Conservation (phyloP, 2,888 invertebrate species). For the Drosophila histrio region DNA sequence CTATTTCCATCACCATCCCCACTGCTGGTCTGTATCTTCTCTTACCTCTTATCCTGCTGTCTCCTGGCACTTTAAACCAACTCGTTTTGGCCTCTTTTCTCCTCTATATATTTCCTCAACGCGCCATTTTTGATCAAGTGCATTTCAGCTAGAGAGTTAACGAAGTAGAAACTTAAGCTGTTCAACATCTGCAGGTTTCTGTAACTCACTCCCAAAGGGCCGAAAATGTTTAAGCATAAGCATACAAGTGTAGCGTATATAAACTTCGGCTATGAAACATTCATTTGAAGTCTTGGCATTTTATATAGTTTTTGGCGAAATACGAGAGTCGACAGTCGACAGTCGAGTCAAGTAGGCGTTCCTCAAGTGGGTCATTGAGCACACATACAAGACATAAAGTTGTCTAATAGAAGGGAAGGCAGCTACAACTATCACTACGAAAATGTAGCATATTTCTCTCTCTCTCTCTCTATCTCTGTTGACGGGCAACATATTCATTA, state of each 20-base stretch:
- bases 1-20: not conserved
- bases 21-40: not conserved
- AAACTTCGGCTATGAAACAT: not conserved
- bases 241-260: slow-evolving; percentile 12
- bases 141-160: slow-evolving; percentile 65
- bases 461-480: not conserved
- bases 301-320: slow-evolving; percentile 19
- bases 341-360: slow-evolving; percentile 16
- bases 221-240: not conserved
- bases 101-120: slow-evolving; percentile 31
- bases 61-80: slow-evolving; percentile 47
- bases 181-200: slow-evolving; percentile 24
- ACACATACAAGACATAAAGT: slow-evolving; percentile 12
- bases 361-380: slow-evolving; percentile 61
- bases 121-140: slow-evolving; percentile 74
- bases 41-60: slow-evolving; percentile 21
- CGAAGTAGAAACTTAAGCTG: slow-evolving; percentile 72
- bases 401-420: slow-evolving; percentile 7
- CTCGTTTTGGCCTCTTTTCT: slow-evolving; percentile 17
- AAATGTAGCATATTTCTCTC: not conserved
- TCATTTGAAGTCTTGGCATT: not conserved
- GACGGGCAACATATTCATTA: slow-evolving; percentile 38
- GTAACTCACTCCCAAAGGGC: not conserved
- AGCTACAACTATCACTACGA: not conserved
- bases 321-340: not conserved